A percentile compares a stretch with the other conserved stretches of the same genome.
These are phyloP conservation scores for Bactericera cockerelli DNA, from an alignment of 1,140 invertebrate genomes.

Conservation along the genomic window DNA sequence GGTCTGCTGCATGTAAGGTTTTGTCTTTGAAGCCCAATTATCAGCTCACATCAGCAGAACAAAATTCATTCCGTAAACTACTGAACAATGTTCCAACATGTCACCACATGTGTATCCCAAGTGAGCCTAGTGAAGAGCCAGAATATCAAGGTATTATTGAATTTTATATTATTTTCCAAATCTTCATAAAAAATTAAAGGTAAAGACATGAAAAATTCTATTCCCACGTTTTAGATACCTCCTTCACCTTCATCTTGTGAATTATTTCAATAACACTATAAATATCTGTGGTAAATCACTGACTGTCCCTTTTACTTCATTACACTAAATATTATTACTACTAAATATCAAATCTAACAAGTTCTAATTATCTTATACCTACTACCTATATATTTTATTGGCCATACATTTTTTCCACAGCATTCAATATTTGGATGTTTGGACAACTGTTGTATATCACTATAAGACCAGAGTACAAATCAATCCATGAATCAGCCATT, in stretches of 20 bases:
- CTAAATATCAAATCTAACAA: no score
- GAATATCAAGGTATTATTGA: slow-evolving; percentile 4
- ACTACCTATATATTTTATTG: no score
- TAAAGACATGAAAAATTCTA: no score
- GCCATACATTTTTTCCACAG: neutral
- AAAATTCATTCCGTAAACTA: slow-evolving; percentile 3
- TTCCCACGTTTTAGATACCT: no score
- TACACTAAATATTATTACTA: no score
- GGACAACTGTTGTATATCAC: neutral
- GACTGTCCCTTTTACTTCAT: no score
- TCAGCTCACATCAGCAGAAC: neutral
- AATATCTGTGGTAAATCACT: no score
- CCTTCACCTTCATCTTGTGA: no score
- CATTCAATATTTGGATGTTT: slow-evolving; percentile 6
- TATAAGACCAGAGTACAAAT: slow-evolving; percentile 4
- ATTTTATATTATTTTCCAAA: no score
- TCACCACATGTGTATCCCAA: slow-evolving; percentile 3
- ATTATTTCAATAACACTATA: no score
- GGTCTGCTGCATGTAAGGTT: neutral
- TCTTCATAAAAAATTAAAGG: no score
- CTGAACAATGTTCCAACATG: neutral
- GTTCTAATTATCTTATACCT: no score
- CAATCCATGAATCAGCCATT: slow-evolving; percentile 1
- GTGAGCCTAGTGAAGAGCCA: neutral
- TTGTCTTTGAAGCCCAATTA: neutral